Conservation (phyloP, 2,113 vertebrate genomes). For the Fulica atra region DNA sequence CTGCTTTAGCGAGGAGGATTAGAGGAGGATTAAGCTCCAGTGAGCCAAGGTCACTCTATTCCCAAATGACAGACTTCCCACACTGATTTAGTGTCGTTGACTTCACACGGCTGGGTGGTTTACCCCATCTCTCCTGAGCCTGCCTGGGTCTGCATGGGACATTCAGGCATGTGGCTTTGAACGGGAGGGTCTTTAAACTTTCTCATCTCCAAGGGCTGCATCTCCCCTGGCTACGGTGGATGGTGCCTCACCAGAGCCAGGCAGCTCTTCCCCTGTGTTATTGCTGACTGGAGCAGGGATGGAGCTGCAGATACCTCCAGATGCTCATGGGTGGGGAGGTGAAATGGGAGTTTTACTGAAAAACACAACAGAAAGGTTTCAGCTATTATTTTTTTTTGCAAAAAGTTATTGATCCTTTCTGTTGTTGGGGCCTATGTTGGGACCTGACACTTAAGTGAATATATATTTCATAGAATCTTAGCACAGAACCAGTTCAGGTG, state of each 20-base stretch:
- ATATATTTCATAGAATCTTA: too few relatives aligned
- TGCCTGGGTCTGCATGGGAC: rapidly evolving
- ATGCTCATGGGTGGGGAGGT: not conserved
- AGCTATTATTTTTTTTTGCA: not conserved
- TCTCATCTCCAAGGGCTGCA: too few relatives aligned
- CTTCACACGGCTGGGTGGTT: rapidly evolving
- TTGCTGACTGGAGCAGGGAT: not conserved
- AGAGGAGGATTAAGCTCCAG: slow-evolving; percentile 2
- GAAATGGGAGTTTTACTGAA: not conserved
- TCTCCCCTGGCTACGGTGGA: not conserved
- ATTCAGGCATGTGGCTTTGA: rapidly evolving
- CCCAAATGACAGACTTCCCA: not conserved
- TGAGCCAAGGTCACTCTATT: not conserved
- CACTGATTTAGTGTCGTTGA: not conserved
- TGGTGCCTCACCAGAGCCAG: rapidly evolving
- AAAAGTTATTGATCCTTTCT: not conserved
- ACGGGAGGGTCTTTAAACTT: not conserved
- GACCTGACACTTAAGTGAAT: not conserved
- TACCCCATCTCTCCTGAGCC: not conserved
- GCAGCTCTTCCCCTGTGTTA: rapidly evolving
- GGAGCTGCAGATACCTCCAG: not conserved
- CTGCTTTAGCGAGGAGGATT: slow-evolving; percentile 11
- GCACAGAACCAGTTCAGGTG: too few relatives aligned
- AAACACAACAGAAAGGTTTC: not conserved
- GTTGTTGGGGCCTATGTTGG: not conserved